Base-by-base conservation (phyloP, 2,797 vertebrate species). In the Gymnocypris eckloni region DNA sequence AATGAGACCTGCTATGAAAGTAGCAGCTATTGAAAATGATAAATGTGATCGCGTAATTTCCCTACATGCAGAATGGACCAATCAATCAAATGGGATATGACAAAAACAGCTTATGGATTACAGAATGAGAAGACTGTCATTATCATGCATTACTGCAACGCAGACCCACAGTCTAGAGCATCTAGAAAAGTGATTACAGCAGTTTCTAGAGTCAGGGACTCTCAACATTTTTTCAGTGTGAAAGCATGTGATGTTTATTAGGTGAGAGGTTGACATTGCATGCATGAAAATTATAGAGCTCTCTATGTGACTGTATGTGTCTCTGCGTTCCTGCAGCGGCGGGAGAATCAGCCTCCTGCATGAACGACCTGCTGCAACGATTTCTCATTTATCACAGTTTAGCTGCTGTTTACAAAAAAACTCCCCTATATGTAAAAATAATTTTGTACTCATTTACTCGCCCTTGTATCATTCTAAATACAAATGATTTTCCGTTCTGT, bases 311-410 rank as follows among this genome's bases (percentile, higher is more conserved):
- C 37, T 82, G 59, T 69, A 45, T 66, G 56, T 75, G 70, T 86
- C 33, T 52, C 39, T 45, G 48, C 56, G 25, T 70, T 20, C 20
- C 43, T 50, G 61, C 43, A 78, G 75, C 39, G 56, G 67, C 0
- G 0, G n/a, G 52, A 33, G 39, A 72, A 73, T 79, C 28, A 73
- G 16, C 37, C 18, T 73, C 52, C 45, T 52, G 75, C 54, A 73
- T 70, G 43, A 18, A 33, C 28, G 28, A 66, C 5, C 28, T 8
- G 64, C 64, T 33, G 64, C 28, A 80, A 64, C 4, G 7, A 76
- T 80, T 86, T 79, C n/a, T 75, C 25, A 84, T 84, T 80, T 75
- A 71, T 75, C n/a, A 83, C 33, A 67, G 22, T 64, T 71, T 61
- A 77, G 70, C 28, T 28, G 64, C 13, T 20, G 8, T 43, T 28